Evolutionary conservation across 2,797 vertebrate genomes (phyloP).

Genomic region (Sarcophilus harrisii): DNA sequence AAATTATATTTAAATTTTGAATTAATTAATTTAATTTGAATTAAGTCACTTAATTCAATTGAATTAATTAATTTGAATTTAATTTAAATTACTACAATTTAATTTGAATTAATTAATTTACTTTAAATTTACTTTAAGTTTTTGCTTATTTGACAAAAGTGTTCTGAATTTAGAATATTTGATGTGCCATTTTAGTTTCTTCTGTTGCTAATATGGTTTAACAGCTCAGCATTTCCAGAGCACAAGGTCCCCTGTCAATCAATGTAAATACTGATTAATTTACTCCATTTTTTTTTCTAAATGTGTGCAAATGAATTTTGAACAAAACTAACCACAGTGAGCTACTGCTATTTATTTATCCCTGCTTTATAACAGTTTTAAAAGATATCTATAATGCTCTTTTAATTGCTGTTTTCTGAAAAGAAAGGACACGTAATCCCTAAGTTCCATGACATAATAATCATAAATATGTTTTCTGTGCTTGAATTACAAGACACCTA

Average conservation of each 20-base stretch:
- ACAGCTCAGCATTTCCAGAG: neutral
- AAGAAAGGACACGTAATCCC: neutral
- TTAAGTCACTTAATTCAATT: too few relatives aligned
- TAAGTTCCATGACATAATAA: neutral
- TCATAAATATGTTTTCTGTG: neutral
- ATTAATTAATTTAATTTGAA: too few relatives aligned
- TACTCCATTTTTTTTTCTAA: neutral
- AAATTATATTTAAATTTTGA: conserved; percentile 4
- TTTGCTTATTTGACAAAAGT: conserved; percentile 33
- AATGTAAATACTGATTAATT: too few relatives aligned
- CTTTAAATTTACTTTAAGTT: too few relatives aligned
- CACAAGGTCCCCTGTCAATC: neutral
- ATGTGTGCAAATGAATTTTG: neutral
- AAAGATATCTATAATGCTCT: neutral
- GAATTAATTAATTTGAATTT: too few relatives aligned
- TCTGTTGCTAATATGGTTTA: neutral
- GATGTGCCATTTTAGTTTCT: neutral
- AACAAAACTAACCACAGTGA: neutral
- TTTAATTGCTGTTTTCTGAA: neutral
- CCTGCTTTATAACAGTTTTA: neutral
- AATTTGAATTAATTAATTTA: too few relatives aligned
- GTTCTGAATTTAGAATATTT: neutral
- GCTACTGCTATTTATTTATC: neutral
- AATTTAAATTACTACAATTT: too few relatives aligned
- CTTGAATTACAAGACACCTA: neutral